A percentile compares a stretch with the other conserved stretches of the same genome.
Evolutionary conservation across 2,797 vertebrate species (phyloP).

Genomic region (Tadarida brasiliensis): DNA sequence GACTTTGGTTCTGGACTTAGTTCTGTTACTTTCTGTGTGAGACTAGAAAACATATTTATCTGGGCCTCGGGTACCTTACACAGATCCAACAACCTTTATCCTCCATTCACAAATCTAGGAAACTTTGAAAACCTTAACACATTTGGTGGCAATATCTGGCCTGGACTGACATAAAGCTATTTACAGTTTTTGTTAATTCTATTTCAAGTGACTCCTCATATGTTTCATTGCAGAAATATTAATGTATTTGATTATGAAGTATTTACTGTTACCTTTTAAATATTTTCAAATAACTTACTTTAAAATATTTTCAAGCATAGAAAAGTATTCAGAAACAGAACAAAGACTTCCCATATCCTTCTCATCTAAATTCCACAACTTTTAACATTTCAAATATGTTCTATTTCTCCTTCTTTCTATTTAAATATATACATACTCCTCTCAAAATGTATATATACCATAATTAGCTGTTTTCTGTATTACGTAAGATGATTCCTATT

Average conservation of each 20-base stretch:
- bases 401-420: background rate
- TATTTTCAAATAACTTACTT: conserved; percentile 1
- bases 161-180: too few relatives aligned
- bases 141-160: background rate
- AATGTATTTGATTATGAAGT: background rate
- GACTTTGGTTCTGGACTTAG: background rate
- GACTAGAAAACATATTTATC: background rate
- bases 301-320: conserved; percentile 28
- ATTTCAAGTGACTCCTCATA: too few relatives aligned
- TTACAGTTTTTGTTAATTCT: too few relatives aligned
- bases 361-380: background rate
- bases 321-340: background rate
- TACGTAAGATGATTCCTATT: background rate
- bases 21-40: background rate
- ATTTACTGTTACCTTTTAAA: background rate
- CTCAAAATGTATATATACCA: background rate
- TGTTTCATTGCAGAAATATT: too few relatives aligned
- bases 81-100: background rate
- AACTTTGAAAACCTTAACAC: conserved; percentile 6
- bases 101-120: conserved; percentile 7
- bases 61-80: background rate
- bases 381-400: background rate
- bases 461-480: background rate
- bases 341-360: background rate
- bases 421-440: background rate